phyloP scores from a whole-genome alignment of 2,888 invertebrate genomes.

The Didymodactylos carnosus region DNA sequence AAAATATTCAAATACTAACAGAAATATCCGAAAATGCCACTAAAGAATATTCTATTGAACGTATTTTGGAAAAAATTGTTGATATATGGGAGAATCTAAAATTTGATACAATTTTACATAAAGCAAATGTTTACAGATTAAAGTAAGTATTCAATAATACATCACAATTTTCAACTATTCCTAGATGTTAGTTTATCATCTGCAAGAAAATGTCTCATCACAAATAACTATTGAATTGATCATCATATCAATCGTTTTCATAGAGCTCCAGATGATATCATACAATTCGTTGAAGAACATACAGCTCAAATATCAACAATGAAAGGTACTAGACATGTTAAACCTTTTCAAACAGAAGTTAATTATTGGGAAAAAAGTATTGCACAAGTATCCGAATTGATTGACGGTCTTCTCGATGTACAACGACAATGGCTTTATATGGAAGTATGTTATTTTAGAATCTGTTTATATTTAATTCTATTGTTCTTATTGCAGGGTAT shows the following conservation, averaged over 20 bases:
- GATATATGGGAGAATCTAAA: neutral
- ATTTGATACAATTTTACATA: neutral
- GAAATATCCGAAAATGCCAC: neutral
- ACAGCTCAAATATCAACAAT: conserved; percentile 50
- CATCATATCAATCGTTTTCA: too few species aligned
- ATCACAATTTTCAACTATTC: too few species aligned
- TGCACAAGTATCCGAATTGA: conserved; percentile 56
- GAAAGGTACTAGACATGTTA: conserved; percentile 60
- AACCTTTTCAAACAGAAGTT: conserved; percentile 61
- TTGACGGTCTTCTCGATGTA: conserved; percentile 55
- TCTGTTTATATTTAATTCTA: neutral
- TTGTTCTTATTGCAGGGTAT: conserved; percentile 51
- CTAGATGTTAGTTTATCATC: too few species aligned
- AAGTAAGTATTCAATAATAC: neutral
- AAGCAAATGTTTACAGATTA: neutral
- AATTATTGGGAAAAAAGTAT: conserved; percentile 67
- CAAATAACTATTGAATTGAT: too few species aligned
- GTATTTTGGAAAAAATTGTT: neutral
- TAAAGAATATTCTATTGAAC: neutral
- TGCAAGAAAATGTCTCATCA: too few species aligned
- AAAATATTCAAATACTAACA: neutral
- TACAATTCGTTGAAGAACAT: neutral
- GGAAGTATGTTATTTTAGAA: conserved; percentile 38
- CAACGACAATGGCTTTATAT: conserved; percentile 67
- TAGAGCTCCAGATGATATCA: neutral